Evolutionary conservation across 2,888 invertebrate genomes (phyloP).

Genomic region (Netelia fuscicornis): DNA sequence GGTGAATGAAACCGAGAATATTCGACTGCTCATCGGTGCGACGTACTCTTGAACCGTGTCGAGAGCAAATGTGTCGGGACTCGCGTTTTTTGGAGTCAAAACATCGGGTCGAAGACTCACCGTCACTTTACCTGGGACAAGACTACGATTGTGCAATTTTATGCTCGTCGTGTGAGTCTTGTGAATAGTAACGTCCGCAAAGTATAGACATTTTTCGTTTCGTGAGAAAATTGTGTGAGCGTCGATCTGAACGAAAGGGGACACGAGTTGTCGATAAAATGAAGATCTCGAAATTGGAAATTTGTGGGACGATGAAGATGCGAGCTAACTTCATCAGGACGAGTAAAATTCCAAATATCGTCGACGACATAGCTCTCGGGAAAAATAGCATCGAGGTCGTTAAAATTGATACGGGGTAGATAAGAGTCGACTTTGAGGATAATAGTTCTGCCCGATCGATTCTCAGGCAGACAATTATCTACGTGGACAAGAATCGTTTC

Average conservation of each 20-base stretch:
- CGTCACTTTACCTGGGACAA: slow-evolving; percentile 80
- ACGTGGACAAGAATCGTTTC: slow-evolving; percentile 82
- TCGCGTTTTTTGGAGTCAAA: slow-evolving; percentile 72
- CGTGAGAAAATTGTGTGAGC: slow-evolving; percentile 81
- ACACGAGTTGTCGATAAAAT: neutral
- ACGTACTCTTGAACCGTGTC: slow-evolving; percentile 79
- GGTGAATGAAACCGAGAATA: slow-evolving; percentile 82
- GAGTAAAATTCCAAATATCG: slow-evolving; percentile 85
- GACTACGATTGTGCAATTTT: slow-evolving; percentile 83
- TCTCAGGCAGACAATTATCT: slow-evolving; percentile 84
- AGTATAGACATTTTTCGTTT: slow-evolving; percentile 82
- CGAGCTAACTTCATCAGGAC: slow-evolving; percentile 84
- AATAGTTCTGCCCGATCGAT: slow-evolving; percentile 85
- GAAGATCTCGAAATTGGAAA: too few species aligned
- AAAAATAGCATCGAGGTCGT: slow-evolving; percentile 87
- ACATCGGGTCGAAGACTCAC: slow-evolving; percentile 69
- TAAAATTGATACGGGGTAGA: slow-evolving; percentile 87
- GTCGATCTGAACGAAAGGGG: slow-evolving; percentile 77
- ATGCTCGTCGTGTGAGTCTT: slow-evolving; percentile 79
- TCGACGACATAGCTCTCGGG: slow-evolving; percentile 87
- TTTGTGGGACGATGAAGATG: neutral
- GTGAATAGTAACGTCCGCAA: slow-evolving; percentile 83
- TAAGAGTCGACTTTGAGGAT: slow-evolving; percentile 86
- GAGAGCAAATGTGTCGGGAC: slow-evolving; percentile 79
- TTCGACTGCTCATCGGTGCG: slow-evolving; percentile 80